Percentiles rank a stretch among this genome's conserved stretches.
phyloP scores from a whole-genome alignment of 2,797 vertebrate species.

The Amazonetta brasiliensis region DNA sequence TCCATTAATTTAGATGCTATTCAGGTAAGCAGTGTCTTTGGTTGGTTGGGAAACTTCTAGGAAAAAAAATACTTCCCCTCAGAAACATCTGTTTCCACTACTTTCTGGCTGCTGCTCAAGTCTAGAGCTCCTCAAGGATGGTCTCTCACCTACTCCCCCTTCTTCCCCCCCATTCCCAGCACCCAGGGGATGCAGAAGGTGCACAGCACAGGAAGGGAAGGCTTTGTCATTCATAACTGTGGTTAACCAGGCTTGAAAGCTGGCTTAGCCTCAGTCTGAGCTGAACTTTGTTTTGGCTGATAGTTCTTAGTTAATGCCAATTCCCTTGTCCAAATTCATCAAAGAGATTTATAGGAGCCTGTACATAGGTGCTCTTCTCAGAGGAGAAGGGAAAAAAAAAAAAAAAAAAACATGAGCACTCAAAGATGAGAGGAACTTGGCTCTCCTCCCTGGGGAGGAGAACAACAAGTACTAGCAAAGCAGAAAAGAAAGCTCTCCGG shows the following conservation, averaged over 20 bases:
- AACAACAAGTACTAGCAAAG: background rate
- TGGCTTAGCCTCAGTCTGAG: background rate
- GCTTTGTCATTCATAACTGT: background rate
- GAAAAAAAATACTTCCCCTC: background rate
- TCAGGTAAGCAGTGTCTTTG: background rate
- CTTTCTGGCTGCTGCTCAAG: conserved; percentile 20
- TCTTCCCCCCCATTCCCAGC: background rate
- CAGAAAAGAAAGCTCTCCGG: background rate
- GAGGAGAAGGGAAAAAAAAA: background rate
- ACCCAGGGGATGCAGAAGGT: background rate
- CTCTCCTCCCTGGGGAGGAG: background rate
- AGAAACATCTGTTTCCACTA: conserved; percentile 13
- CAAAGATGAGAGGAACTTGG: background rate
- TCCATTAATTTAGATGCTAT: background rate
- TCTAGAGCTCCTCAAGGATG: background rate
- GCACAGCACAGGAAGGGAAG: background rate
- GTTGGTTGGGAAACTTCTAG: background rate
- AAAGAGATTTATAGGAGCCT: background rate
- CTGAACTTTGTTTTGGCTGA: conserved; percentile 17
- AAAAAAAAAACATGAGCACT: background rate
- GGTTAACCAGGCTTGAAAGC: conserved; percentile 14
- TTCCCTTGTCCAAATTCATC: background rate
- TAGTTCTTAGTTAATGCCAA: background rate
- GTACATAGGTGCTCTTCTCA: background rate
- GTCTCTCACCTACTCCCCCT: background rate